Base-by-base conservation (phyloP, 2,888 invertebrate genomes). In the Plagodis pulveraria region DNA sequence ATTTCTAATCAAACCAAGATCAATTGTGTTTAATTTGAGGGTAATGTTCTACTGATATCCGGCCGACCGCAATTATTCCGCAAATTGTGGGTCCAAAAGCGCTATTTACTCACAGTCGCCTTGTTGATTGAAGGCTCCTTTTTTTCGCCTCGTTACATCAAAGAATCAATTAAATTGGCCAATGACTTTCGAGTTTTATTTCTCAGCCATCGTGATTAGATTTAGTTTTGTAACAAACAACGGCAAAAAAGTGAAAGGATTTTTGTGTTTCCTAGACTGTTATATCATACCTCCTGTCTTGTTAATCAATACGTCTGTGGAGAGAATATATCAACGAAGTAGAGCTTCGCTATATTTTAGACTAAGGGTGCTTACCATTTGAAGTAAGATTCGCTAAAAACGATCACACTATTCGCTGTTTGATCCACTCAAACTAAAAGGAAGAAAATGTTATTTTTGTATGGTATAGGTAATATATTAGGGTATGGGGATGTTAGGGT, bases 1-100 rank as follows among this genome's bases (percentile, higher is more conserved):
- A 63, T 63, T 59, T 57, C 57, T 54, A 66, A 72, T 74, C 61
- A 56, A 72, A 70, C 64, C 47, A 48, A 67, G 67, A 70, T 66
- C 56, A 67, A 72, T 72, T 64, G 65, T 58, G 59, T 55, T 62
- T 68, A 64, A 66, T 67, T 49, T 51, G 53, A 63, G 63, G 65
- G 66, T 68, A 64, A 65, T 73, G 63, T 63, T 63, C 55, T 41
- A 11, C 50, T 56, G 51, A 54, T 64, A 66, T 69, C 70, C 71
- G 64, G 60, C 58, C 53, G 58, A 58, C 67, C 66, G 56, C 71
- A 69, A 69, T 71, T 65, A 74, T 57, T 53, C 22, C 40, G 8
- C 40, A 8, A 10, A 8, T 8, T 40, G 40, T 61, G 53, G 65
- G 70, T 69, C 68, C 69, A 69, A 69, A 66, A 65, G 67, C 50